phyloP scores from a whole-genome alignment of 1,140 invertebrate genomes.

The Drosophila sp. region DNA sequence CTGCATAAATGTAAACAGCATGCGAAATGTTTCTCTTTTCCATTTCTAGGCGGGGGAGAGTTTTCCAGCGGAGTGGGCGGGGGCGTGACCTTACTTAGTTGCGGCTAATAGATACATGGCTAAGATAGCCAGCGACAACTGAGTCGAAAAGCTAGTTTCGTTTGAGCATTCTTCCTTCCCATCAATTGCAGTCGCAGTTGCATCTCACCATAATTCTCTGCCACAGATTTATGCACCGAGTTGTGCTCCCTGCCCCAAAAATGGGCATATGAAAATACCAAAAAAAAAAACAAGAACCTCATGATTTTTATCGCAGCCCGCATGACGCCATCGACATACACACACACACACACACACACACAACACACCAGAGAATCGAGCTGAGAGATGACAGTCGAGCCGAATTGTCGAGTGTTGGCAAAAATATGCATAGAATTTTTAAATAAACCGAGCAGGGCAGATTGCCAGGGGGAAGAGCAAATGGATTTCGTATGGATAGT shows the following conservation, averaged over 20 bases:
- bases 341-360: background rate
- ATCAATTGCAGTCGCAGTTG: conserved; percentile 50
- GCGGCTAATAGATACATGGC: conserved; percentile 52
- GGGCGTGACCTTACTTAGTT: conserved; percentile 62
- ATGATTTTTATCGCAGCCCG: conserved; percentile 51
- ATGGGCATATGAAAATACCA: conserved; percentile 33
- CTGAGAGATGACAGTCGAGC: conserved; percentile 16
- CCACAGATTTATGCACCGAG: conserved; percentile 48
- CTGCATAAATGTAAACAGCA: conserved; percentile 65
- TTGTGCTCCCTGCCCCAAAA: conserved; percentile 25
- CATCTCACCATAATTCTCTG: conserved; percentile 49
- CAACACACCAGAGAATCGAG: conserved; percentile 7
- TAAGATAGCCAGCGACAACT: conserved; percentile 15
- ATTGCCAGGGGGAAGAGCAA: background rate
- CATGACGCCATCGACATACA: conserved; percentile 67
- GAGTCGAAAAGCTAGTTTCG: conserved; percentile 19
- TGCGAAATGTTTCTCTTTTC: conserved; percentile 45
- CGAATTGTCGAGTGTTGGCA: conserved; percentile 28
- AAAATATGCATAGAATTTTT: conserved; percentile 73
- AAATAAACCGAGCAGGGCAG: conserved; percentile 25
- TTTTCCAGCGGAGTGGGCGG: conserved; percentile 25
- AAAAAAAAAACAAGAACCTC: conserved; percentile 40
- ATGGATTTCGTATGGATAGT: background rate
- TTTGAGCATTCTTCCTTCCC: conserved; percentile 17
- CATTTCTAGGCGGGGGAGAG: background rate